These are phyloP conservation scores for Pampusana beccarii DNA, from an alignment of 2,113 vertebrate species.

Conservation along the genomic window DNA sequence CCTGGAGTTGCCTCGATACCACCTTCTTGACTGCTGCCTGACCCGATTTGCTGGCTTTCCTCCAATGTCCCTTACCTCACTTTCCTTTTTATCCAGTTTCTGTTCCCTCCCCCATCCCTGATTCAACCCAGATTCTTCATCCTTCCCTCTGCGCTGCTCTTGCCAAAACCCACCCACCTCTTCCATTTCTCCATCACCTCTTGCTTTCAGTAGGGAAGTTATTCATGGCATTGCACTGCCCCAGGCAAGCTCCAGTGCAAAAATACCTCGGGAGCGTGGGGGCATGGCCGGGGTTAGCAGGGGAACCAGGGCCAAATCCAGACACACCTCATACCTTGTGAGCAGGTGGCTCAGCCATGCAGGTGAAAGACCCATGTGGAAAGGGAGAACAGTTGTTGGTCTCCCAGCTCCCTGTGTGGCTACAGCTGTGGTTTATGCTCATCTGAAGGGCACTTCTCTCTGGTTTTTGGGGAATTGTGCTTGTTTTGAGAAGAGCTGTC, in stretches of 20 bases:
- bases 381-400: background rate
- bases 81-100: background rate
- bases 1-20: background rate
- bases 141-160: background rate
- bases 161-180: background rate
- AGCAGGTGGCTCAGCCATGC: background rate
- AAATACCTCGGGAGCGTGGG: constrained; percentile 56
- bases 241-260: constrained; percentile 31
- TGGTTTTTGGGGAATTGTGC: background rate
- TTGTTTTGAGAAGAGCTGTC: background rate
- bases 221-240: constrained; percentile 61
- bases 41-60: background rate
- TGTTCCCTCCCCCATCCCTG: background rate
- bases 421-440: background rate
- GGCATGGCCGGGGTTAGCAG: constrained; percentile 58
- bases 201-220: constrained; percentile 37
- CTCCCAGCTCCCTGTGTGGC: background rate
- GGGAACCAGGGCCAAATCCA: constrained; percentile 13
- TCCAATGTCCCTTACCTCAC: background rate
- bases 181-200: background rate
- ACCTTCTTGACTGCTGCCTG: background rate
- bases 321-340: background rate
- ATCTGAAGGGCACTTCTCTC: background rate
- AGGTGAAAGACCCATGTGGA: background rate
- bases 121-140: background rate